Evolutionary conservation across 2,888 invertebrate genomes (phyloP), one percentile per base, ranked within the genome.

Genomic region (Cremastinae sp.): DNA sequence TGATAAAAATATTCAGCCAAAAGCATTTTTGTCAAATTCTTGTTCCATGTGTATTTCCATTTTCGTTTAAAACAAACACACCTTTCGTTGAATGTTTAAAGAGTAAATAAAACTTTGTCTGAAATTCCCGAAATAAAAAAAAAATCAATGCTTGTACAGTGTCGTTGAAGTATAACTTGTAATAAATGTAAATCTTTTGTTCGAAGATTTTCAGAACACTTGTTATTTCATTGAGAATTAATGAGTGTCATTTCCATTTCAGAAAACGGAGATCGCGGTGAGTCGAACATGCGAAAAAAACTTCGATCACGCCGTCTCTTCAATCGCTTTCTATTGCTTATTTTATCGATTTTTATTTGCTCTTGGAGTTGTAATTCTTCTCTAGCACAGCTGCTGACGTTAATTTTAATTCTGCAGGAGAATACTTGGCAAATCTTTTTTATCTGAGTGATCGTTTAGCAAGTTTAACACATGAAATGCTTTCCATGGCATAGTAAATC

Each of bases 201-300:
- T n/a, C n/a, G n/a, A n/a, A n/a, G n/a, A n/a, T n/a, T n/a, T n/a
- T n/a, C n/a, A n/a, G n/a, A n/a, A n/a, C n/a, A n/a, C n/a, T n/a
- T n/a, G n/a, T n/a, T n/a, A n/a, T n/a, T n/a, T n/a, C n/a, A n/a
- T n/a, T n/a, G n/a, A n/a, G n/a, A n/a, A n/a, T n/a, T n/a, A n/a
- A n/a, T n/a, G n/a, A n/a, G n/a, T n/a, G n/a, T n/a, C n/a, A n/a
- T n/a, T 74, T 81, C 72, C 80, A 78, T 85, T 86, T 78, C 85
- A 86, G 87, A 86, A 85, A 82, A 75, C 81, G 82, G 86, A 85
- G 78, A 83, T 85, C 18, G 53, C 81, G 85, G 86, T 86, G 84
- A 85, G 86, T 82, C 65, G 65, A 45, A 70, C 74, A 54, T 54
- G 38, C 22, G 34, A 65, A 47, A 69, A 59, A 14, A 28, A 14